Evolutionary conservation across 2,888 invertebrate species (phyloP), one percentile per base, ranked within the genome.

Genomic region (Bibio marci): DNA sequence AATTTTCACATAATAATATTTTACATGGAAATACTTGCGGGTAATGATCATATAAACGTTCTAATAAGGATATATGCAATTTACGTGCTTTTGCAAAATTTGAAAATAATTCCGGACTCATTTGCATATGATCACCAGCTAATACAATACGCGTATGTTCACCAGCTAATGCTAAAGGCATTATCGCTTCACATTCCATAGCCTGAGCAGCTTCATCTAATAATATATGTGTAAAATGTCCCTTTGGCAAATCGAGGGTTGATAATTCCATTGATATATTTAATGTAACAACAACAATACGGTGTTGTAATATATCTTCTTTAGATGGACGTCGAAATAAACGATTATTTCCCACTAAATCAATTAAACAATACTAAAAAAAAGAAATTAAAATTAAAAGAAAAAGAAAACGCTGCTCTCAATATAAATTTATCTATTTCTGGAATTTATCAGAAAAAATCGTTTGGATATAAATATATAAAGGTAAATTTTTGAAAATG

Each of bases 201-300:
- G 83, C 82, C 55, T 87, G 86, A 0, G 86, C 86, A 1, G 86
- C 86, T 64, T 87, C 87, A 56, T 87, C 87, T 37, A 87, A 64
- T 41, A 87, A 68, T 45, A 87, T 81, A 58, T 87, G 86, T 0
- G 80, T 81, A 52, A 85, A 58, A 36, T 57, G 58, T 51, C 77
- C 79, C 58, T 70, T 70, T 5, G 71, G 70, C 30, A 80, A 58
- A 17, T 76, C 73, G 48, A 83, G 58, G 4, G 75, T 70, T 31
- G 76, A 73, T 37, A 86, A 61, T 50, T 75, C 76, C 62, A 80
- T 75, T 6, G 85, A 80, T 28, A 82, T 83, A 46, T 76, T 76
- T 13, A 87, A 61, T 0, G 87, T 87, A 1, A 82, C 80, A 1
- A 87, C 80, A 33, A 86, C 70, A 37, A 87, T 71, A 42, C 76